Conservation (phyloP, 2,888 invertebrate genomes). For the Leptopterna dolabrata region DNA sequence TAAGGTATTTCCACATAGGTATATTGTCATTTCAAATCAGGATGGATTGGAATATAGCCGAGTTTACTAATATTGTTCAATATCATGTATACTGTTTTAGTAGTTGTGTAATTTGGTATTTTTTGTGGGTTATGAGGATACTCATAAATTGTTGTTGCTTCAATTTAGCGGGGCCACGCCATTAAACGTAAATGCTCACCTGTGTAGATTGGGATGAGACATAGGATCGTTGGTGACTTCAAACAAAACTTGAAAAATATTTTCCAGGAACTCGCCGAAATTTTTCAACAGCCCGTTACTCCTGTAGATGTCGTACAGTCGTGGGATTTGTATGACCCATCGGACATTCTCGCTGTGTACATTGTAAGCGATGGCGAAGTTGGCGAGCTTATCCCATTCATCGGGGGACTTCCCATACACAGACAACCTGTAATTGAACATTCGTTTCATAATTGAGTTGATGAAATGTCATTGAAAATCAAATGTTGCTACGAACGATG, state of each 20-base stretch:
- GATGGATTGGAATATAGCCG: too few species aligned
- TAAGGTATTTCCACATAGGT: too few species aligned
- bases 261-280: conserved; percentile 95
- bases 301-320: conserved; percentile 96
- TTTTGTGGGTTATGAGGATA: too few species aligned
- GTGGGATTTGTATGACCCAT: conserved; percentile 97
- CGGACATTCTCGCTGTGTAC: conserved; percentile 96
- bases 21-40: too few species aligned
- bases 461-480: too few species aligned
- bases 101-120: too few species aligned
- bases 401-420: conserved; percentile 93
- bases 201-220: conserved; percentile 90
- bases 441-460: too few species aligned
- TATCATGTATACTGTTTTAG: too few species aligned
- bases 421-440: conserved; percentile 73
- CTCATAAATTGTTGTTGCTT: too few species aligned
- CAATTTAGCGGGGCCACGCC: too few species aligned
- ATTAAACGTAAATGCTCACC: background rate
- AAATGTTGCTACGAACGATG: too few species aligned
- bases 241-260: conserved; percentile 94
- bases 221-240: conserved; percentile 95
- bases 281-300: conserved; percentile 91
- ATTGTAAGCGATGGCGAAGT: conserved; percentile 92
- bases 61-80: too few species aligned
- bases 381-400: conserved; percentile 97